Evolutionary conservation across 2,797 vertebrate species (phyloP), one percentile per base, ranked within the genome.

Genomic region (Babyrousa celebensis): DNA sequence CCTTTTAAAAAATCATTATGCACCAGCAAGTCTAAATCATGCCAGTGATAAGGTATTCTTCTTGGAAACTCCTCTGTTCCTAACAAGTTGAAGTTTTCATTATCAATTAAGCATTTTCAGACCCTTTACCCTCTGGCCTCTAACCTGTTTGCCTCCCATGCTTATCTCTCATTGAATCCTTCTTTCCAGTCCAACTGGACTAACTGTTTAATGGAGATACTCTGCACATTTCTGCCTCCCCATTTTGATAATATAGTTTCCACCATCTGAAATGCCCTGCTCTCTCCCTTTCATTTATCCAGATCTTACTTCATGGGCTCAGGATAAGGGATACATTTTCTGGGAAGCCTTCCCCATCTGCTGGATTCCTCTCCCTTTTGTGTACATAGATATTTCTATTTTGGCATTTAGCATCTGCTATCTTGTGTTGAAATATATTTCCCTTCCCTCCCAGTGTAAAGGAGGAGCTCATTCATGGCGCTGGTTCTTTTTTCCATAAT

Each of bases 401-500:
- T 85, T 58, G 67, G 48, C 70, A 27, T 1, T 15, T 29, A 78
- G 60, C 70, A 58, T 32, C 87, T 67, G n/a, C 27, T 84, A 2
- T 32, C n/a, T 32, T 25, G 16, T 20, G 17, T 52, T 65, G 62
- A 91, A 92, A 67, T 83, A 56, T 72, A 70, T 62, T 63, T n/a
- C 52, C 17, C 48, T 16, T 79, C n/a, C 54, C 48, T 79, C 21
- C 23, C 71, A n/a, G 4, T 36, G 32, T 11, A 67, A 89, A 17
- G 48, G 36, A 79, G n/a, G 63, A 36, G 12, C 52, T 78, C 52
- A 63, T 82, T 89, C 84, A 82, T 20, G 25, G 54, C 21, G 12
- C n/a, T 68, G n/a, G 12, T 20, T 18, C 6, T 88, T n/a, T 90
- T 71, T 94, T 89, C 83, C 68, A 62, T 71, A 70, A 56, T 70